phyloP scores from a whole-genome alignment of 2,113 vertebrate genomes.

The Aegypius monachus region DNA sequence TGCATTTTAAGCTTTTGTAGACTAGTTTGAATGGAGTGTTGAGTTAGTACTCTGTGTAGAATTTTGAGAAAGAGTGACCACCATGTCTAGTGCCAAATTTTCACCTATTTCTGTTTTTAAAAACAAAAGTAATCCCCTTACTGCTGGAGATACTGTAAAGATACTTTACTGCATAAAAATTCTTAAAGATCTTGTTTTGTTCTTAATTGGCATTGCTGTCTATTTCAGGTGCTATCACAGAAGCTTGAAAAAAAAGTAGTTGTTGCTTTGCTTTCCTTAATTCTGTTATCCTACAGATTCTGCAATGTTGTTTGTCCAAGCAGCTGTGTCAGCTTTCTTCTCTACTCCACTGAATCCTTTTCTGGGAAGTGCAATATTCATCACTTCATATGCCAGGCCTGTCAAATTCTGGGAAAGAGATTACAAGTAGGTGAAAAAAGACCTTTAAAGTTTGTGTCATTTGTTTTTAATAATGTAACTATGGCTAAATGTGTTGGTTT shows the following conservation, averaged over 20 bases:
- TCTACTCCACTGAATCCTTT: slow-evolving; percentile 89
- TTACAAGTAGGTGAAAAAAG: slow-evolving; percentile 81
- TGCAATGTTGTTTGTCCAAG: slow-evolving; percentile 89
- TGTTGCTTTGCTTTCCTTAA: slow-evolving; percentile 69
- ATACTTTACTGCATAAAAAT: background rate
- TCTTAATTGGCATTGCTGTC: background rate
- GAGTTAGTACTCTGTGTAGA: background rate
- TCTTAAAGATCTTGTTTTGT: background rate
- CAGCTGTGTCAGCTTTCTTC: slow-evolving; percentile 83
- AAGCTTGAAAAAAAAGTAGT: background rate
- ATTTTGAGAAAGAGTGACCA: background rate
- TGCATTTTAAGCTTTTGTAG: background rate
- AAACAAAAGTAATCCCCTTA: background rate
- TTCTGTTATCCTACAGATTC: slow-evolving; percentile 74
- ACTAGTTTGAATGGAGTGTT: background rate
- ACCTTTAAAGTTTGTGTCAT: background rate
- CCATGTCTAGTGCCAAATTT: background rate
- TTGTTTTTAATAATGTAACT: background rate
- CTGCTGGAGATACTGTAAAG: background rate
- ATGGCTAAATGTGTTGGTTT: background rate
- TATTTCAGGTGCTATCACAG: background rate
- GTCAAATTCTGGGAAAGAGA: slow-evolving; percentile 93
- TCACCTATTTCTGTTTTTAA: background rate
- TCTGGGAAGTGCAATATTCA: slow-evolving; percentile 90
- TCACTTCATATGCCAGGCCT: slow-evolving; percentile 89